phyloP scores from a whole-genome alignment of 30 jellyfish, hydroid and myxozoan genomes.

The Aurelia aurita complex sp. Pacific region DNA sequence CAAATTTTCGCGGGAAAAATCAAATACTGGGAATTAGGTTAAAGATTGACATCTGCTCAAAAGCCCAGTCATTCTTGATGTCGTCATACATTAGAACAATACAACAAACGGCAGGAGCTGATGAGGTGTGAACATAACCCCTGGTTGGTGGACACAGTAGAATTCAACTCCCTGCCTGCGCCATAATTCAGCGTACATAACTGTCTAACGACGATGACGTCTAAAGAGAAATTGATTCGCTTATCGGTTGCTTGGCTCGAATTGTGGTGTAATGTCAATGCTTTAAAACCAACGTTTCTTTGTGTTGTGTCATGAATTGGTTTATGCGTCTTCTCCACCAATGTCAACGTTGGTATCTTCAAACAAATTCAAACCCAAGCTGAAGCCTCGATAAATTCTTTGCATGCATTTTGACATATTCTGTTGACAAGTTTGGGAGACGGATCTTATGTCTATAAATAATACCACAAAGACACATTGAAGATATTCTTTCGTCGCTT shows the following conservation, averaged over 20 bases:
- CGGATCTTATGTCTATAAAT: conserved; percentile 58
- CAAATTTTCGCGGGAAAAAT: conserved; percentile 60
- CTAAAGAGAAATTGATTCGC: background rate
- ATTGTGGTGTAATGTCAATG: conserved; percentile 23
- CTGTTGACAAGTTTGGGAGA: conserved; percentile 59
- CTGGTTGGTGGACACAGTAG: conserved; percentile 18
- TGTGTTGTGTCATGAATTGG: conserved; percentile 43
- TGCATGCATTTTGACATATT: conserved; percentile 49
- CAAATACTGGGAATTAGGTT: background rate
- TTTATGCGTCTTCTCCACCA: conserved; percentile 3
- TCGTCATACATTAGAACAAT: background rate
- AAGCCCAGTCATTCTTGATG: background rate
- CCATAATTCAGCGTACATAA: conserved; percentile 30
- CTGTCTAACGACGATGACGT: conserved; percentile 36
- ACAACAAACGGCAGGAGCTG: conserved; percentile 12
- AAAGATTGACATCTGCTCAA: background rate
- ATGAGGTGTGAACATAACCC: conserved; percentile 57
- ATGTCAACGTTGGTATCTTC: conserved; percentile 8
- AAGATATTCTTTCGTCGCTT: conserved; percentile 1
- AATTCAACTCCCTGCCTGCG: conserved; percentile 10
- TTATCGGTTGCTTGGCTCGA: conserved; percentile 1
- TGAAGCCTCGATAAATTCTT: conserved; percentile 29
- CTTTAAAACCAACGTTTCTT: conserved; percentile 15
- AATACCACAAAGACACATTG: conserved; percentile 52
- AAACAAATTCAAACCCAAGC: background rate